Conservation (phyloP, 2,888 invertebrate genomes). For the Pomacea canaliculata region DNA sequence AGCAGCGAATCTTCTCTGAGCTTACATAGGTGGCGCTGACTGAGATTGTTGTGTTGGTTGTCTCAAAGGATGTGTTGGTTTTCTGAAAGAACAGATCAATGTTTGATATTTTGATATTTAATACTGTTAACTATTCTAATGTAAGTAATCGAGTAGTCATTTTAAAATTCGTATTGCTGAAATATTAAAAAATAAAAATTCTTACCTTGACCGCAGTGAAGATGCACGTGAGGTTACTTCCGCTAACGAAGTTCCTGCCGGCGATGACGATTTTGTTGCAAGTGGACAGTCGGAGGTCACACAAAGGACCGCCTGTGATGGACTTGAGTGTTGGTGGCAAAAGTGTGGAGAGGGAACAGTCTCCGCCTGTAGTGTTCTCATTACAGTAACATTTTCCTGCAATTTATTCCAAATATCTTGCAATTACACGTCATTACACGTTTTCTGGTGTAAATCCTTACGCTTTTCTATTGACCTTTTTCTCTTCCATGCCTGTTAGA, state of each 20-base stretch:
- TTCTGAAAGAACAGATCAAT: conserved; percentile 3
- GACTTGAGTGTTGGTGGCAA: conserved; percentile 34
- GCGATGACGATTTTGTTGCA: conserved; percentile 31
- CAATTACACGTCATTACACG: too few species aligned
- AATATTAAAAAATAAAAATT: too few species aligned
- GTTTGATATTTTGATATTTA: too few species aligned
- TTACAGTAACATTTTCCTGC: conserved; percentile 44
- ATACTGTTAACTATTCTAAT: too few species aligned
- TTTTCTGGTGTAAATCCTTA: too few species aligned
- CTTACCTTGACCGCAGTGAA: conserved; percentile 27
- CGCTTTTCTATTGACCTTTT: too few species aligned
- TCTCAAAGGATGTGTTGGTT: conserved; percentile 7
- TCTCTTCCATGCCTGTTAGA: too few species aligned
- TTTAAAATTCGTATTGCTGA: too few species aligned
- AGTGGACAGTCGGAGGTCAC: conserved; percentile 17
- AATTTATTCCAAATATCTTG: neutral
- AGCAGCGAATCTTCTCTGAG: conserved; percentile 21
- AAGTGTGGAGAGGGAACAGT: conserved; percentile 42
- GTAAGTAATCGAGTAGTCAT: too few species aligned
- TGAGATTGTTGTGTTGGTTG: conserved; percentile 9
- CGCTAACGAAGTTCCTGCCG: conserved; percentile 30
- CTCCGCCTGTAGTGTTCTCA: conserved; percentile 41
- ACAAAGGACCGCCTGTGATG: conserved; percentile 20
- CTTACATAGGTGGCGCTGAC: conserved; percentile 31
- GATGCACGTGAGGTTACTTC: conserved; percentile 20